Evolutionary conservation across 2,113 vertebrate genomes (phyloP), one percentile per base, ranked within the genome.

Genomic region (Setophaga kirtlandii): DNA sequence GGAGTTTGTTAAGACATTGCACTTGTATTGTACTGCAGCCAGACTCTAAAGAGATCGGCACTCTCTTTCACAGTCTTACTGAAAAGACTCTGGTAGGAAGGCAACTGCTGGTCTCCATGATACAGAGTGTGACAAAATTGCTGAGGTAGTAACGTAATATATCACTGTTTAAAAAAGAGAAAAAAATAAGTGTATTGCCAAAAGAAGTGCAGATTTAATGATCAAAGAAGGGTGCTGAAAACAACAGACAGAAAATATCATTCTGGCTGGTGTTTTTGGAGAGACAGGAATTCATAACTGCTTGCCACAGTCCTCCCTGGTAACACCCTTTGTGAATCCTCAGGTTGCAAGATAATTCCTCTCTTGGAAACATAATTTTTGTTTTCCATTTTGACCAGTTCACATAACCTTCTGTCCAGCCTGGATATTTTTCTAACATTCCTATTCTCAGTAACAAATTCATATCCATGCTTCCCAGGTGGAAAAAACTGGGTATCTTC

Each of bases 111-210:
- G 24, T 68, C 44, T 84, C 56, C 60, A 20, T 76, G 22, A 27
- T 60, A 42, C 4, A 60, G 31, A 59, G 20, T 21, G 21, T 42
- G 64, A 73, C 53, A 69, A 77, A 70, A 74, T 55, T 12, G 1
- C 22, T 50, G 62, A 80, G 53, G 6, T 46, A 47, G 10, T 33
- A 74, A 35, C 35, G 30, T 8, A 77, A 12, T 50, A 70, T 19
- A 12, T 63, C 37, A 37, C 15, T 11, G 6, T 53, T 84, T 19
- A 33, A 84, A 90, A 73, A 65, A 35, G 1, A 0, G 41, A 31
- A 47, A 68, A 71, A 76, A 44, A 18, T 6, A 15, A 1, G 0
- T 39, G 23, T 53, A 33, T 49, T 2, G 0, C 14, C 10, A 4
- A 3, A 55, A 60, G 64, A 49, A 42, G 6, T 33, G 50, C 17